Percentiles rank a stretch among this genome's conserved stretches.
Conservation (phyloP, 2,888 invertebrate genomes). For the Tromatobia lineatoria region DNA sequence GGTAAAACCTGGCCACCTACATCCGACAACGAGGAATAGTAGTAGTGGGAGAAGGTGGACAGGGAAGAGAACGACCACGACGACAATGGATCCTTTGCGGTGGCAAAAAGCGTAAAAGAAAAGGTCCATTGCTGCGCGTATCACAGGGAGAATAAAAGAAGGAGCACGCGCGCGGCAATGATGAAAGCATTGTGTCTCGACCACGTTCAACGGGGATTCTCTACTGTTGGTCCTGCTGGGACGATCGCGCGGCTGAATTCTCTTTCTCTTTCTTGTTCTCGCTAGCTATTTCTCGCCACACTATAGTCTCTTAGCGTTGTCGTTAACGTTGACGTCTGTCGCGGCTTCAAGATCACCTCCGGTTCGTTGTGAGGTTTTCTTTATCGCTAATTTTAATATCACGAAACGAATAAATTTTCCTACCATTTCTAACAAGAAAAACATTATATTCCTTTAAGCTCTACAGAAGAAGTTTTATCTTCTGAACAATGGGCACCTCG, state of each 20-base stretch:
- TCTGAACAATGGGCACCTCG: background rate
- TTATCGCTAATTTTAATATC: conserved; percentile 61
- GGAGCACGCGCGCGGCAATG: conserved; percentile 82
- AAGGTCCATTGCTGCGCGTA: conserved; percentile 74
- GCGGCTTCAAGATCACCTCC: conserved; percentile 67
- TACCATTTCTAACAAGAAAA: conserved; percentile 44
- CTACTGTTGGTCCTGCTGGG: conserved; percentile 62
- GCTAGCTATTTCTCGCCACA: conserved; percentile 12
- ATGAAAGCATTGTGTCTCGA: conserved; percentile 85
- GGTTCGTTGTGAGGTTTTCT: conserved; percentile 54
- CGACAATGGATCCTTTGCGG: conserved; percentile 84
- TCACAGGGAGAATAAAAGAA: conserved; percentile 80
- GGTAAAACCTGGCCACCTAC: conserved; percentile 77
- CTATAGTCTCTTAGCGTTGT: conserved; percentile 66
- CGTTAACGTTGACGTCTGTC: conserved; percentile 72
- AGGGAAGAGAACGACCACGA: conserved; percentile 68
- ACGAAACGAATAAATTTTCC: conserved; percentile 44
- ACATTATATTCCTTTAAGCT: background rate
- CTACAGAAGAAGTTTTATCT: background rate
- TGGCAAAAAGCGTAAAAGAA: conserved; percentile 81
- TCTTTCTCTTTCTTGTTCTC: conserved; percentile 45
- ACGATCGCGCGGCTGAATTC: conserved; percentile 54
- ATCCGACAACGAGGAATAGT: conserved; percentile 66
- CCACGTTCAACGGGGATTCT: conserved; percentile 77
- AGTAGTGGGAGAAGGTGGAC: conserved; percentile 31